Percentiles rank a stretch among this genome's conserved stretches.
phyloP scores from a whole-genome alignment of 2,888 invertebrate genomes.

The Stratiomys singularior region DNA sequence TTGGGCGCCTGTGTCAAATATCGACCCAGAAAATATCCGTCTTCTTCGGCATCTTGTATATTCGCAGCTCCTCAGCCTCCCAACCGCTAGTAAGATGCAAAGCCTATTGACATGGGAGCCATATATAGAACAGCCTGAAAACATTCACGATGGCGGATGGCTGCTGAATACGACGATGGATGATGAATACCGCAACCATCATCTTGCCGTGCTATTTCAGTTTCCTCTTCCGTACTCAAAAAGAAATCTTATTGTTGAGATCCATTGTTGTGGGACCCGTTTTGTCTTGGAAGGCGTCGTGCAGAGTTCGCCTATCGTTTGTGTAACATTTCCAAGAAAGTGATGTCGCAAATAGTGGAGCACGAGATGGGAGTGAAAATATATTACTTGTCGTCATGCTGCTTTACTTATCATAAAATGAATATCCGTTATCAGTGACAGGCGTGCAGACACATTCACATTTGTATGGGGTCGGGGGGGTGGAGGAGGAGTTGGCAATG shows the following conservation, averaged over 20 bases:
- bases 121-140: neutral
- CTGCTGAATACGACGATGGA: constrained; percentile 6
- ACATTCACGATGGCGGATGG: no score
- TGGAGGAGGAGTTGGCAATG: neutral
- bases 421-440: constrained; percentile 8
- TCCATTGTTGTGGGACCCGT: constrained; percentile 16
- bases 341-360: constrained; percentile 4
- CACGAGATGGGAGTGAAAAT: neutral
- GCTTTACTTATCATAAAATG: constrained; percentile 23
- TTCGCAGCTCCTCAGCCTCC: neutral
- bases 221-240: constrained; percentile 38
- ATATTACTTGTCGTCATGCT: constrained; percentile 16
- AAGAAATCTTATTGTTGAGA: constrained; percentile 22
- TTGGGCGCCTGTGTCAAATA: constrained; percentile 20
- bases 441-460: neutral
- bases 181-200: constrained; percentile 1
- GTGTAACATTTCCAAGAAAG: neutral
- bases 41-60: neutral
- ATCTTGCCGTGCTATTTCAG: constrained; percentile 15
- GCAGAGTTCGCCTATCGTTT: neutral
- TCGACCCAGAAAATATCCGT: constrained; percentile 26
- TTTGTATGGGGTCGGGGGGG: neutral
- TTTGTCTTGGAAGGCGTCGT: constrained; percentile 11
- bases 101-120: constrained; percentile 25
- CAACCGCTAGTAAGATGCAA: constrained; percentile 15